Conservation (phyloP, 2,797 vertebrate species). For the Ibycter americanus region DNA sequence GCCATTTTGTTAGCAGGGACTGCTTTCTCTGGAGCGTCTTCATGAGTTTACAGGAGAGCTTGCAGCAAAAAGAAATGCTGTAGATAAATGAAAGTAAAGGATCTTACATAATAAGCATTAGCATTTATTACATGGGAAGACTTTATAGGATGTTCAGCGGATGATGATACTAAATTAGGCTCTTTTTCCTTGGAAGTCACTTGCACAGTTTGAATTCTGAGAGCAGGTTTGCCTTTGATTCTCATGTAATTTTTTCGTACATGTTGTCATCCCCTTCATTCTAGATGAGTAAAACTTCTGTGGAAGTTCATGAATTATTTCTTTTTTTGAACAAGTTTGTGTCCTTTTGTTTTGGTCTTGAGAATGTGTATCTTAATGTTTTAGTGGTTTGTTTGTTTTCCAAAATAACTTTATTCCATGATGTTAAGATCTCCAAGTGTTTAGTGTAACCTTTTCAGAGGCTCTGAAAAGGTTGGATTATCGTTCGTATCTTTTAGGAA, state of each 20-base stretch:
- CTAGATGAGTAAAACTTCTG: not conserved
- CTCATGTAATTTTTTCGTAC: not conserved
- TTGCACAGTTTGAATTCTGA: not conserved
- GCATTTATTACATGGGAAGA: not conserved
- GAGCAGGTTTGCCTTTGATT: not conserved
- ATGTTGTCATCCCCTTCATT: not conserved
- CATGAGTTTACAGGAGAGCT: not conserved
- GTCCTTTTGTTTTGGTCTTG: not conserved
- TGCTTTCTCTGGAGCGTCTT: not conserved
- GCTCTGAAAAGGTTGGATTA: not conserved
- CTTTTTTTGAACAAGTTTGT: conserved; percentile 21
- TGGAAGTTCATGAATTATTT: not conserved
- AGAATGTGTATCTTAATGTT: not conserved
- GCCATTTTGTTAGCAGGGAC: accelerated
- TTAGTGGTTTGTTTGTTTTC: not conserved
- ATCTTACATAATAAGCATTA: not conserved
- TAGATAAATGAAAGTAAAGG: not conserved
- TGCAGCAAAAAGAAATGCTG: not conserved
- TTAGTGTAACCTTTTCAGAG: not conserved
- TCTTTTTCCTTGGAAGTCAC: not conserved
- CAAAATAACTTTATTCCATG: not conserved
- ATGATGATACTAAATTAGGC: not conserved
- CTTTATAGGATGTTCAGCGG: not conserved
- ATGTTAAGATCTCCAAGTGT: not conserved
- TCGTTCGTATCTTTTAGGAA: not conserved